These are phyloP conservation scores for Nothoprocta perdicaria DNA, from an alignment of 2,113 vertebrate species.

Conservation along the genomic window DNA sequence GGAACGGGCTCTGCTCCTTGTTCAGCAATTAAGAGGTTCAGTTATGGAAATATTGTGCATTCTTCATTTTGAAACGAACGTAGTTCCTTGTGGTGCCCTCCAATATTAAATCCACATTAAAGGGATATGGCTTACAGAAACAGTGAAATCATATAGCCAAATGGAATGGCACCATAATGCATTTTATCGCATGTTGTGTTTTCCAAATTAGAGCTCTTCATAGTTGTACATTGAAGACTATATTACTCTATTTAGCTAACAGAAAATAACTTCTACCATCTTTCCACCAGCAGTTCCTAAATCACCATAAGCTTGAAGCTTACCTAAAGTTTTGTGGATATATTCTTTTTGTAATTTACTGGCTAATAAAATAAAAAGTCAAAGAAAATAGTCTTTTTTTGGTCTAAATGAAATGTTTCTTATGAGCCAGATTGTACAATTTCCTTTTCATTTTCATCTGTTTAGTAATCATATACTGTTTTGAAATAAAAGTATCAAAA, in stretches of 20 bases:
- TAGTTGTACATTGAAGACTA: neutral
- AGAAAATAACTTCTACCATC: neutral
- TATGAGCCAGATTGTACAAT: neutral
- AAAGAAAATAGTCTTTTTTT: neutral
- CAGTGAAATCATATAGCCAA: slow-evolving; percentile 3
- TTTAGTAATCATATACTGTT: neutral
- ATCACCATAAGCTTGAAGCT: neutral
- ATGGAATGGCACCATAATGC: neutral
- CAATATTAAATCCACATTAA: neutral
- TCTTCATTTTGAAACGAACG: neutral
- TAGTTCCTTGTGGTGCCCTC: neutral
- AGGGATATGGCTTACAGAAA: neutral
- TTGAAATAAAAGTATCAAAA: neutral
- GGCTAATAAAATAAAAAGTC: neutral
- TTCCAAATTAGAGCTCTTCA: slow-evolving; percentile 41
- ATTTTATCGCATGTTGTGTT: slow-evolving; percentile 14
- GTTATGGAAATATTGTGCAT: neutral
- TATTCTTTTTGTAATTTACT: slow-evolving; percentile 3
- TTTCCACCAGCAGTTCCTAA: slow-evolving; percentile 35
- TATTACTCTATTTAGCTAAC: slow-evolving; percentile 30
- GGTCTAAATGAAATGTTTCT: neutral
- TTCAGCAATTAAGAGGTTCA: slow-evolving; percentile 14
- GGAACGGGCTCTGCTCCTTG: neutral
- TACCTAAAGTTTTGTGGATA: neutral
- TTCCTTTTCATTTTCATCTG: neutral